Conservation (phyloP, 2,113 vertebrate species). For the Melanotaenia duboulayi region DNA sequence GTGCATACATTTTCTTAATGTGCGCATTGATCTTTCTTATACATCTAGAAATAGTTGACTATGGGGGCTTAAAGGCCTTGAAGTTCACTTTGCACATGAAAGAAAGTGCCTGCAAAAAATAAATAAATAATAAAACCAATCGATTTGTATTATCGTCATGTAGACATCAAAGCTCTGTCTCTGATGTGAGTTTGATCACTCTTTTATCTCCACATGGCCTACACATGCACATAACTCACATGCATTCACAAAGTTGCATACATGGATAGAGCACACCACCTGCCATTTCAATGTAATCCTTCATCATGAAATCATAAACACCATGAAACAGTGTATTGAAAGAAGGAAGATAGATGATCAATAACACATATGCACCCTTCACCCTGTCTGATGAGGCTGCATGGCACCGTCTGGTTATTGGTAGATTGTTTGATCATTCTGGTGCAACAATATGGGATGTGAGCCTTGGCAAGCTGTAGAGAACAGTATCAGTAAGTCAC, state of each 20-base stretch:
- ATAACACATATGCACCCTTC: slow-evolving; percentile 32
- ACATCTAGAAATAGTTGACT: slow-evolving; percentile 16
- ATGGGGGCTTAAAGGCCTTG: slow-evolving; percentile 14
- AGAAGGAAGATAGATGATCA: slow-evolving; percentile 44
- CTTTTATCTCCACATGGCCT: slow-evolving; percentile 61
- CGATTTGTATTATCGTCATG: slow-evolving; percentile 38
- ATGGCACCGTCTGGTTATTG: slow-evolving; percentile 50
- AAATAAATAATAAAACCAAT: slow-evolving; percentile 36
- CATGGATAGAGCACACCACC: background rate
- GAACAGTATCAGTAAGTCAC: slow-evolving; percentile 36
- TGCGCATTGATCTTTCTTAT: slow-evolving; percentile 23
- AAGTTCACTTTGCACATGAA: slow-evolving; percentile 9
- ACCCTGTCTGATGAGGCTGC: slow-evolving; percentile 14
- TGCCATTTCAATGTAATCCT: slow-evolving; percentile 17
- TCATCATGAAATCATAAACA: slow-evolving; percentile 33
- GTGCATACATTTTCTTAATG: slow-evolving; percentile 13
- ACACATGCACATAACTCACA: slow-evolving; percentile 56
- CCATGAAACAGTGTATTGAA: slow-evolving; percentile 52
- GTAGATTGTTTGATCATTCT: slow-evolving; percentile 54
- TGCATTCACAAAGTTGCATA: background rate
- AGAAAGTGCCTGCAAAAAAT: slow-evolving; percentile 22
- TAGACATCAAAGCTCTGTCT: slow-evolving; percentile 63
- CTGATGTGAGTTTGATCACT: slow-evolving; percentile 43
- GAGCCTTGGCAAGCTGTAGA: slow-evolving; percentile 36
- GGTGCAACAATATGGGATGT: slow-evolving; percentile 41